Evolutionary conservation across 2,888 invertebrate genomes (phyloP), one percentile per base, ranked within the genome.

Genomic region (Calephelis perditalis): DNA sequence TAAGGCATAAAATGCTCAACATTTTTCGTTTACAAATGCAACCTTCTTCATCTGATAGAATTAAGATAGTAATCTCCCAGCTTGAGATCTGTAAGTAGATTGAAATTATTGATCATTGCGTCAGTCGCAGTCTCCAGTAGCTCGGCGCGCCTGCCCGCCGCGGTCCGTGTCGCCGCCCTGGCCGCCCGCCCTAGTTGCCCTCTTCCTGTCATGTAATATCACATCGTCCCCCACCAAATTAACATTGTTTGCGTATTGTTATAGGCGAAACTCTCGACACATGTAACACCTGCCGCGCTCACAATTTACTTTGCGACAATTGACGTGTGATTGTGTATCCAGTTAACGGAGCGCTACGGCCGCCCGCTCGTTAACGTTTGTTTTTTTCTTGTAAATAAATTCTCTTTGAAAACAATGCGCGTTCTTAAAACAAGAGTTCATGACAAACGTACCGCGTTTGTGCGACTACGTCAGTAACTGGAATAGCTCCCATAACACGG

Each of bases 401-500:
- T 7, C 15, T 35, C 47, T 43, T 40, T 65, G 58, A 62, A 75
- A 85, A 85, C 82, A 84, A 85, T 83, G 80, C 78, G 76, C 77
- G 76, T 79, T 78, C 77, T 79, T 70, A 72, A 74, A 73, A 65
- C 60, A 65, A 79, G 77, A 70, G 70, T 71, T 75, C 79, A 76
- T 78, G 84, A 83, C 81, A 81, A 79, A 81, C 81, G 81, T 82
- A 80, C 76, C 77, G 72, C 84, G 78, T 82, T 78, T 81, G 77
- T 78, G 75, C 74, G 74, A 72, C 78, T 79, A 77, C 89, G 89
- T 87, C 87, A 85, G 76, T 73, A 84, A 79, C 88, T 81, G 86
- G 86, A 89, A 88, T 88, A 90, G 89, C 84, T 81, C 79, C 77
- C 80, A 79, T 75, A 76, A 67, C 74, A 75, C 77, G 77, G 79